Conservation (phyloP, 1,140 invertebrate genomes). For the Harlomillsia oculata region DNA sequence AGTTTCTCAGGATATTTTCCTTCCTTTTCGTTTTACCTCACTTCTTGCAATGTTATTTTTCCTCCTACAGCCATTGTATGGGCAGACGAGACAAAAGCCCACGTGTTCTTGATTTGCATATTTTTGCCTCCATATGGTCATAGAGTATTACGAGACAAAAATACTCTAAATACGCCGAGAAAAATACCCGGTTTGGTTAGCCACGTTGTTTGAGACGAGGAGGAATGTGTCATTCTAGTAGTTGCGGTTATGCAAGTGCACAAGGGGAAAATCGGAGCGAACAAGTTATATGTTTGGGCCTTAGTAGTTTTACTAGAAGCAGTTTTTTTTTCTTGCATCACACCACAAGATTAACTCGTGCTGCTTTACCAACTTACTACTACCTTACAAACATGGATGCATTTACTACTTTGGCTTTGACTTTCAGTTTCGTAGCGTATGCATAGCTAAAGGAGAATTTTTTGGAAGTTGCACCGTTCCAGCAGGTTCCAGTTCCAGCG, state of each 20-base stretch:
- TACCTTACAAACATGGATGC: too few relatives aligned
- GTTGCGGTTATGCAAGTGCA: not conserved
- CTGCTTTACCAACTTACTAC: too few relatives aligned
- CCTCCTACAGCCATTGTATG: too few relatives aligned
- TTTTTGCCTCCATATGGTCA: not conserved
- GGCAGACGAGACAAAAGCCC: slow-evolving; percentile 5
- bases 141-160: not conserved
- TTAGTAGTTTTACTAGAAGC: too few relatives aligned
- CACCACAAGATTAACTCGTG: too few relatives aligned
- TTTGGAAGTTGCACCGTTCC: too few relatives aligned
- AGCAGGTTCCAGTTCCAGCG: too few relatives aligned
- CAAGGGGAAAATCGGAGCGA: not conserved
- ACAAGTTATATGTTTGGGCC: not conserved
- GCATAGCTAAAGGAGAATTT: too few relatives aligned
- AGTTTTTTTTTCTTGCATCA: too few relatives aligned
- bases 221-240: not conserved
- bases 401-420: too few relatives aligned
- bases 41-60: too few relatives aligned
- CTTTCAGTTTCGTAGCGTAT: too few relatives aligned
- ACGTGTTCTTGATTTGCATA: slow-evolving; percentile 13
- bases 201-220: not conserved
- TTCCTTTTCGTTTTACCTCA: not conserved
- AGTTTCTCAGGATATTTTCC: not conserved
- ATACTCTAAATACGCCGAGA: not conserved
- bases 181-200: not conserved